Evolutionary conservation across 2,888 invertebrate species (phyloP).

Genomic region (Timandra comae): DNA sequence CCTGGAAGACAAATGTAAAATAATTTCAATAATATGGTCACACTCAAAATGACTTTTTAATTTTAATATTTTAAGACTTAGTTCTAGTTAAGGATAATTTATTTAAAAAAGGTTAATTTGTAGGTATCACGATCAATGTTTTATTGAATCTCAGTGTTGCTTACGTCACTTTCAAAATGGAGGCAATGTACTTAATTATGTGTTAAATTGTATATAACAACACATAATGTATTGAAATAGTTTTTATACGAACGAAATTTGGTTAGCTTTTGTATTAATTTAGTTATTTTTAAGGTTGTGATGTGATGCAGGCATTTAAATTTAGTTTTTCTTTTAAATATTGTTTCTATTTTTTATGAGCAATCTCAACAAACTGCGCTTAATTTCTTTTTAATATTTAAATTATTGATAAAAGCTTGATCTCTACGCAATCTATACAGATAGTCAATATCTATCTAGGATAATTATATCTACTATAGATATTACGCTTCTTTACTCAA

Average conservation of each 20-base stretch:
- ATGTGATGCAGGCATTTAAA: constrained; percentile 33
- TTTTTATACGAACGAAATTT: constrained; percentile 2
- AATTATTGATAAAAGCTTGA: too few species aligned
- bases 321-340: not conserved
- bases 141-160: constrained; percentile 24
- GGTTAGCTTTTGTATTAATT: constrained; percentile 28
- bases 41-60: too few species aligned
- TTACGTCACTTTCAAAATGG: constrained; percentile 22
- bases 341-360: too few species aligned
- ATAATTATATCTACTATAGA: too few species aligned
- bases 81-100: constrained; percentile 7
- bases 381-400: too few species aligned
- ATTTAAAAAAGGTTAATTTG: not conserved
- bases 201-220: constrained; percentile 14
- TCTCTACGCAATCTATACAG: too few species aligned
- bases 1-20: too few species aligned
- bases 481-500: too few species aligned
- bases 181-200: constrained; percentile 48
- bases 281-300: constrained; percentile 41
- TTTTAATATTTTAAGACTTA: constrained; percentile 11
- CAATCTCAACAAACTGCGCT: too few species aligned
- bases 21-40: too few species aligned
- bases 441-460: too few species aligned
- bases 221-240: constrained; percentile 4
- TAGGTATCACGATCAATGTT: constrained; percentile 16